Evolutionary conservation across 1,140 invertebrate genomes (phyloP).

Genomic region (Trinorchestia longiramus): DNA sequence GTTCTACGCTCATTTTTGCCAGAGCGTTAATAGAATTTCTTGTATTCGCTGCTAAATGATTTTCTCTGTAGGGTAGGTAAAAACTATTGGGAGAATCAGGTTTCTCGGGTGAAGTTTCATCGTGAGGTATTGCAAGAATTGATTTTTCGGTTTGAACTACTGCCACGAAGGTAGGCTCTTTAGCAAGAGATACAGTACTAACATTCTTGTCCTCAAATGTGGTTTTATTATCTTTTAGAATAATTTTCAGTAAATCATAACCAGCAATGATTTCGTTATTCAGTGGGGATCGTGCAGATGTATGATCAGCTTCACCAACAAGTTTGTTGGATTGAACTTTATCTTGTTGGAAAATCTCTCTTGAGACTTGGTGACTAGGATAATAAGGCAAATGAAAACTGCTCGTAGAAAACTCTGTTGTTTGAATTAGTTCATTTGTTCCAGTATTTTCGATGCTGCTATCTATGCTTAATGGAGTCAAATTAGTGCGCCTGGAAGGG

Average conservation of each 20-base stretch:
- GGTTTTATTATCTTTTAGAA: background rate
- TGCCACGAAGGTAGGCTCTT: background rate
- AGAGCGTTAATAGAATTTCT: background rate
- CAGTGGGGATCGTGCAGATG: background rate
- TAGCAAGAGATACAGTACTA: background rate
- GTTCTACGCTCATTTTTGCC: background rate
- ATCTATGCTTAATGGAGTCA: background rate
- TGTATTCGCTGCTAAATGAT: background rate
- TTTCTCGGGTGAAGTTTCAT: background rate
- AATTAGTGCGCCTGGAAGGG: background rate
- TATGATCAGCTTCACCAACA: background rate
- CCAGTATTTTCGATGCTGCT: background rate
- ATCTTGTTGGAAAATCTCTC: background rate
- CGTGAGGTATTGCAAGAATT: background rate
- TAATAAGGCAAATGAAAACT: background rate
- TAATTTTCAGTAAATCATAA: background rate
- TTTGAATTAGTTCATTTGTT: background rate
- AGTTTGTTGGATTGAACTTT: background rate
- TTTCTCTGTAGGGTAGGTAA: background rate
- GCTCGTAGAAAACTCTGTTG: background rate
- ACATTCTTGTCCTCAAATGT: background rate
- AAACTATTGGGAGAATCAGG: background rate
- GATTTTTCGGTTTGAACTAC: background rate
- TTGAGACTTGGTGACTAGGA: background rate
- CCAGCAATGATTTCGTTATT: background rate